Evolutionary conservation across 2,113 vertebrate genomes (phyloP).

Genomic region (Furnarius figulus): DNA sequence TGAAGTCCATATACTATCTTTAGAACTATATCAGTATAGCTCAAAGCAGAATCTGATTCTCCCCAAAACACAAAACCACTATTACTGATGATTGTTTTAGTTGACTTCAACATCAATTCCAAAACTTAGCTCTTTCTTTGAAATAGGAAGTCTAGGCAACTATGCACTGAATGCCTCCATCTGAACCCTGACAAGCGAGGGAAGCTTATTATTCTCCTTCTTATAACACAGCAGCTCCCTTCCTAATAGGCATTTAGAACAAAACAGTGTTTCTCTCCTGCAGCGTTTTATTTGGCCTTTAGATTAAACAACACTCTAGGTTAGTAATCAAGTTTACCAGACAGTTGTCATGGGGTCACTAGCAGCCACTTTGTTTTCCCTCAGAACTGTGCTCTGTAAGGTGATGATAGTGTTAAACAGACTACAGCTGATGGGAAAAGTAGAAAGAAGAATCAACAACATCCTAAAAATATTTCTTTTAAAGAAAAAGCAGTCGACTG

Average conservation of each 20-base stretch:
- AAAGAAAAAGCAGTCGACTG: not conserved
- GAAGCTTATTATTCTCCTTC: slow-evolving; percentile 1
- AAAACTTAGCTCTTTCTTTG: not conserved
- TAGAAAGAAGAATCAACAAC: not conserved
- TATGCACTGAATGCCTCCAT: not conserved
- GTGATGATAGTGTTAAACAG: not conserved
- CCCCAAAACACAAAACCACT: not conserved
- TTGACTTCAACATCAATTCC: not conserved
- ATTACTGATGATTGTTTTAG: not conserved
- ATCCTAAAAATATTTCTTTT: slow-evolving; percentile 3
- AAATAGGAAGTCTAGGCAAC: slow-evolving; percentile 12
- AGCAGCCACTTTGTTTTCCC: slow-evolving; percentile 40
- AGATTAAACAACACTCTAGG: slow-evolving; percentile 24
- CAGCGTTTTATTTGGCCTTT: slow-evolving; percentile 38
- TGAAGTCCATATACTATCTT: not conserved
- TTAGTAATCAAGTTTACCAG: slow-evolving; percentile 26
- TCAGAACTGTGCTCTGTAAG: not conserved
- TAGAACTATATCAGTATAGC: not conserved
- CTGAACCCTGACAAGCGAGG: slow-evolving; percentile 16
- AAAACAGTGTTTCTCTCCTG: slow-evolving; percentile 25
- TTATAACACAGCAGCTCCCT: not conserved
- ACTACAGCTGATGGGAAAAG: not conserved
- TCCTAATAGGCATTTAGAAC: not conserved
- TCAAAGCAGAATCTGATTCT: not conserved
- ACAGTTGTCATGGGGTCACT: not conserved